A percentile compares a stretch with the other conserved stretches of the same genome.
Conservation (phyloP, 2,113 vertebrate genomes). For the Pycnonotus jocosus region DNA sequence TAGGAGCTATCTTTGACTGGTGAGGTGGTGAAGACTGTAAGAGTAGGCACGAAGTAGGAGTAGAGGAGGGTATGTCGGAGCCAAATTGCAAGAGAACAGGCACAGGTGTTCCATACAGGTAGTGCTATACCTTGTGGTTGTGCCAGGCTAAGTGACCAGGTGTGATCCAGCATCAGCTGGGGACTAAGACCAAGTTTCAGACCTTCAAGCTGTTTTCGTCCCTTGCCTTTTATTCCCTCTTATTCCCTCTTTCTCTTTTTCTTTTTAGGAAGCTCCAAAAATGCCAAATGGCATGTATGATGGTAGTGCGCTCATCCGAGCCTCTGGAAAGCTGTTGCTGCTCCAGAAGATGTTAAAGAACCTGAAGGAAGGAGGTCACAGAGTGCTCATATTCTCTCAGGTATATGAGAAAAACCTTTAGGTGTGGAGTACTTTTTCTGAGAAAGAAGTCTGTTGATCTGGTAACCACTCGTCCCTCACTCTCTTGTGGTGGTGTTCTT, state of each 20-base stretch:
- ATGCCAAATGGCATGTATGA: constrained; percentile 99
- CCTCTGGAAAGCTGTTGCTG: constrained; percentile 89
- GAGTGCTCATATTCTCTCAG: constrained; percentile 97
- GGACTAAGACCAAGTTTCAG: not conserved
- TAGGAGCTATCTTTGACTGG: not conserved
- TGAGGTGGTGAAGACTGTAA: not conserved
- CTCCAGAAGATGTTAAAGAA: constrained; percentile 96
- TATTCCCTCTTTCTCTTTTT: not conserved
- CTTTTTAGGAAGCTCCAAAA: constrained; percentile 90
- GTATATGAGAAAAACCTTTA: constrained; percentile 46
- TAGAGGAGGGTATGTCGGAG: not conserved
- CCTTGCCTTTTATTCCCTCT: not conserved
- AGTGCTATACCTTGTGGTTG: not conserved
- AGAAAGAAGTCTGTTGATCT: not conserved
- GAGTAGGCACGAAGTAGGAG: not conserved
- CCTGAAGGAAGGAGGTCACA: constrained; percentile 92
- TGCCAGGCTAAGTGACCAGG: not conserved
- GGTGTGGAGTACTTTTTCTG: not conserved
- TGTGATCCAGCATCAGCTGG: not conserved
- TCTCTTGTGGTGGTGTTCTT: not conserved
- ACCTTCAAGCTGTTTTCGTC: not conserved
- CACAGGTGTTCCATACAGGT: not conserved
- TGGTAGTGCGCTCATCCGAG: constrained; percentile 87
- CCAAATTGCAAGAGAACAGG: not conserved
- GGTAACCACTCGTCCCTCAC: not conserved